Percentiles rank a stretch among this genome's conserved stretches.
Evolutionary conservation across 2,888 invertebrate species (phyloP).

Genomic region (Drosophila monieri): DNA sequence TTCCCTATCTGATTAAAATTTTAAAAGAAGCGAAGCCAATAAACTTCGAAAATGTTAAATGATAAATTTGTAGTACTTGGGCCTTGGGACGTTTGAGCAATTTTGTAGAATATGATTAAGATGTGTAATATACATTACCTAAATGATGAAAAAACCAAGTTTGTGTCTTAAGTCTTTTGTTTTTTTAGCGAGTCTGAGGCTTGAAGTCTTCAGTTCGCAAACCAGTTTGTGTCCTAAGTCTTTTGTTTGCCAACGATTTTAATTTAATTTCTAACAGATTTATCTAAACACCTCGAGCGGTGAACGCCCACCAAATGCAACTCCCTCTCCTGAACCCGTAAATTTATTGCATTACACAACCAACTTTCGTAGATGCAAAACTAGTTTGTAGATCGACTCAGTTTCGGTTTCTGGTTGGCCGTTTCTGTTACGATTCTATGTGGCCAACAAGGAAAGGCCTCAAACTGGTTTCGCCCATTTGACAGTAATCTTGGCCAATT

Average conservation of each 20-base stretch:
- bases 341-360: slow-evolving; percentile 62
- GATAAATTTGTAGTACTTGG: slow-evolving; percentile 39
- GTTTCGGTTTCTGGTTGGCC: slow-evolving; percentile 27
- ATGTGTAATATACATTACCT: slow-evolving; percentile 21
- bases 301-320: slow-evolving; percentile 59
- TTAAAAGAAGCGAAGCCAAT: slow-evolving; percentile 56
- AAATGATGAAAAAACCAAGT: slow-evolving; percentile 24
- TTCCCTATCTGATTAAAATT: slow-evolving; percentile 20
- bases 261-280: slow-evolving; percentile 63
- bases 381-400: slow-evolving; percentile 50
- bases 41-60: slow-evolving; percentile 66
- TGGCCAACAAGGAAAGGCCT: slow-evolving; percentile 72
- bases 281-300: slow-evolving; percentile 63
- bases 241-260: slow-evolving; percentile 14
- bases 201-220: slow-evolving; percentile 19
- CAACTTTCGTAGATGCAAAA: slow-evolving; percentile 58
- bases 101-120: slow-evolving; percentile 45
- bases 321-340: slow-evolving; percentile 4
- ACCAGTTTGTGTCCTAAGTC: slow-evolving; percentile 34
- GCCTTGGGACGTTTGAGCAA: slow-evolving; percentile 72
- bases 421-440: slow-evolving; percentile 61
- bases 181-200: slow-evolving; percentile 2
- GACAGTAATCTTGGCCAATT: slow-evolving; percentile 59
- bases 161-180: slow-evolving; percentile 31
- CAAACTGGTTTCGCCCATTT: slow-evolving; percentile 63